Evolutionary conservation across 1,140 invertebrate genomes (phyloP).

Genomic region (Drosophila rufa): DNA sequence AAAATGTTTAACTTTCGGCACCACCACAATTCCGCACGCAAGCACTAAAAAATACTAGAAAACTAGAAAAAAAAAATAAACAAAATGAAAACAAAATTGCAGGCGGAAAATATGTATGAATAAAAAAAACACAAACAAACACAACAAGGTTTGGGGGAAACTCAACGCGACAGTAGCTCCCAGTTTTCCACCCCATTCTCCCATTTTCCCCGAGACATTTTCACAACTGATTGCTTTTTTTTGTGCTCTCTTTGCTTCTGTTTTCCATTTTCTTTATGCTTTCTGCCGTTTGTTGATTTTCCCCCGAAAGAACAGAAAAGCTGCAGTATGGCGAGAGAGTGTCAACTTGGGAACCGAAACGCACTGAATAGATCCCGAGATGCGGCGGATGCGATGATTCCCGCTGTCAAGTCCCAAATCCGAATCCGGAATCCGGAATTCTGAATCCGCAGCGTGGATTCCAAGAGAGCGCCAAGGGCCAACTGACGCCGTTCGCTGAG

Average conservation of each 20-base stretch:
- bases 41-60: slow-evolving; percentile 71
- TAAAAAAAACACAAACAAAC: slow-evolving; percentile 40
- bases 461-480: slow-evolving; percentile 41
- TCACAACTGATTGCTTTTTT: slow-evolving; percentile 44
- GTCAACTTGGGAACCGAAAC: slow-evolving; percentile 18
- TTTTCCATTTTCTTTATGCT: too few relatives aligned
- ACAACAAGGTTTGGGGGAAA: slow-evolving; percentile 33
- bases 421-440: slow-evolving; percentile 21
- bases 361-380: slow-evolving; percentile 26
- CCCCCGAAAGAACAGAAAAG: slow-evolving; percentile 9
- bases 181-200: slow-evolving; percentile 19
- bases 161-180: slow-evolving; percentile 17
- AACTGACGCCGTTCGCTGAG: slow-evolving; percentile 36
- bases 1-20: slow-evolving; percentile 65
- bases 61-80: slow-evolving; percentile 17
- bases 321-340: slow-evolving; percentile 5
- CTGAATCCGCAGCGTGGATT: slow-evolving; percentile 43
- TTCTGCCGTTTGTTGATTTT: slow-evolving; percentile 22
- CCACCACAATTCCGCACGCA: slow-evolving; percentile 63
- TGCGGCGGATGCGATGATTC: neutral
- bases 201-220: slow-evolving; percentile 38
- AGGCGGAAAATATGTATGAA: slow-evolving; percentile 3
- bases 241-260: neutral
- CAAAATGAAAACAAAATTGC: slow-evolving; percentile 14
- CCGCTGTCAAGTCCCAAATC: slow-evolving; percentile 16